A percentile compares a stretch with the other conserved stretches of the same genome.
phyloP scores from a whole-genome alignment of 2,797 vertebrate species.

The Fundulus diaphanus region DNA sequence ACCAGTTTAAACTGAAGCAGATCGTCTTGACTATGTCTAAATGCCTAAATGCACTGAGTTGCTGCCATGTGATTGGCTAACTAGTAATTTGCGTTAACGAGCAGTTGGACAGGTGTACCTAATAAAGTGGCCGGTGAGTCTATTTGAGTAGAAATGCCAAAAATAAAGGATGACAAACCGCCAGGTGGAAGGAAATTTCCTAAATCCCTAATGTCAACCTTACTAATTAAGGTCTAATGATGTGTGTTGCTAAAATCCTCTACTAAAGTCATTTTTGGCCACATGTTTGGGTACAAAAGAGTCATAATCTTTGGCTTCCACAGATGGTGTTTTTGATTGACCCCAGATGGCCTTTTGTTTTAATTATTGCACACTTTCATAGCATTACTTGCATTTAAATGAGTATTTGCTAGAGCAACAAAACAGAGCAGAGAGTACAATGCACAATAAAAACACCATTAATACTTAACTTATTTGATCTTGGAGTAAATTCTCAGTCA shows the following conservation, averaged over 20 bases:
- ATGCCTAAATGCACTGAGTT: too few species aligned
- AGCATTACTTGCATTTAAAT: neutral
- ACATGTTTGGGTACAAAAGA: constrained; percentile 55
- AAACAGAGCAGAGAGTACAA: neutral
- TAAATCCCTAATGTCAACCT: constrained; percentile 55
- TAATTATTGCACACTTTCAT: neutral
- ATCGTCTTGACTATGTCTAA: too few species aligned
- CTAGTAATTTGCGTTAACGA: too few species aligned
- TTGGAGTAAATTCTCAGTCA: neutral
- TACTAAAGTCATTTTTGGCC: constrained; percentile 50
- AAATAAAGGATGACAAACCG: constrained; percentile 54
- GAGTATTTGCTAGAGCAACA: neutral
- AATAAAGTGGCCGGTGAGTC: too few species aligned
- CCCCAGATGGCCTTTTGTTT: constrained; percentile 23
- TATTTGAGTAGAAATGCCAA: constrained; percentile 46
- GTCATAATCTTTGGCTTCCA: constrained; percentile 58
- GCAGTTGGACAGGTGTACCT: too few species aligned
- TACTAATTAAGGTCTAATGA: constrained; percentile 66
- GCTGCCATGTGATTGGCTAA: too few species aligned
- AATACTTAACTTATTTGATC: neutral
- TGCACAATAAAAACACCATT: neutral
- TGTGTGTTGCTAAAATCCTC: constrained; percentile 54
- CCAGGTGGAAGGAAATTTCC: constrained; percentile 56
- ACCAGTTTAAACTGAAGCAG: too few species aligned
- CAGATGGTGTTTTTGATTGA: constrained; percentile 60